Percentiles rank a stretch among this genome's conserved stretches.
phyloP scores from a whole-genome alignment of 2,888 invertebrate species.

The Phrixothrix hirtus region DNA sequence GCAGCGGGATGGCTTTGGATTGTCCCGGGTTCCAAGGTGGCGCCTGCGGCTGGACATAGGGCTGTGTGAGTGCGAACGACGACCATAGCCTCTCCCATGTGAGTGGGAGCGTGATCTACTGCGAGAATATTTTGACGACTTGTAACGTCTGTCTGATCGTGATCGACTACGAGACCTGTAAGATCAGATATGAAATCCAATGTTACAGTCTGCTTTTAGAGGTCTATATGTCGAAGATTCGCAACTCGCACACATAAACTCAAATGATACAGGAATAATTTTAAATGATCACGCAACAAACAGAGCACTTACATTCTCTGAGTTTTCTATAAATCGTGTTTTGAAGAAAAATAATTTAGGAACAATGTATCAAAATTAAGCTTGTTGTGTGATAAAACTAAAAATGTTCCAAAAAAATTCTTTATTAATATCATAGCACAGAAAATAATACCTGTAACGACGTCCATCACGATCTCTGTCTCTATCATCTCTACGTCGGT shows the following conservation, averaged over 20 bases:
- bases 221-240: constrained; percentile 20
- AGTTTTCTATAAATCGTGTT: no score
- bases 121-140: constrained; percentile 65
- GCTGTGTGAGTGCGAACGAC: constrained; percentile 71
- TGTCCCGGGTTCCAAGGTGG: constrained; percentile 80
- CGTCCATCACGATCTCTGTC: constrained; percentile 55
- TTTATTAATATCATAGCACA: no score
- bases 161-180: constrained; percentile 65
- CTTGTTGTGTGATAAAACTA: constrained; percentile 2
- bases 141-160: constrained; percentile 60
- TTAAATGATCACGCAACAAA: constrained; percentile 14
- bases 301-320: constrained; percentile 1
- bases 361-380: no score
- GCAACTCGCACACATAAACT: constrained; percentile 21
- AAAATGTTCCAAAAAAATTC: not conserved
- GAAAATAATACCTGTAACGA: constrained; percentile 51
- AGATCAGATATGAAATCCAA: constrained; percentile 35
- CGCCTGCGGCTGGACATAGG: constrained; percentile 82
- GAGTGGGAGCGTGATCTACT: constrained; percentile 60
- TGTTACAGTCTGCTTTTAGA: constrained; percentile 35
- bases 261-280: not conserved
- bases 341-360: no score
- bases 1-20: constrained; percentile 86
- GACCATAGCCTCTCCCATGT: constrained; percentile 60
- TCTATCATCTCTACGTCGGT: constrained; percentile 50